Percentiles rank a stretch among this genome's conserved stretches.
Conservation (phyloP, 2,797 vertebrate species). For the Rhinichthys osculus region DNA sequence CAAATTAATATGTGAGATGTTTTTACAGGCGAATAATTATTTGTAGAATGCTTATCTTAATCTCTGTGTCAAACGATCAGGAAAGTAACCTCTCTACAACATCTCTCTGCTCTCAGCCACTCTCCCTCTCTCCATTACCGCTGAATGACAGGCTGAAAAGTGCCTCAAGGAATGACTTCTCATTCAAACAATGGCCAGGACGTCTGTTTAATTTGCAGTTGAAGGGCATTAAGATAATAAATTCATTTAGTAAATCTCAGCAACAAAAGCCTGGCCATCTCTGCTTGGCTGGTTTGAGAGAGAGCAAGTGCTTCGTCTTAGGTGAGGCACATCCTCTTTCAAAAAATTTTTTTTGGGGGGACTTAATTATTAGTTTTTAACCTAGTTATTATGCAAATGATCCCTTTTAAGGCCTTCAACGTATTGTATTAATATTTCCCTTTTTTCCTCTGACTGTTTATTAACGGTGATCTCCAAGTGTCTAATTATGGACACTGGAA, state of each 20-base stretch:
- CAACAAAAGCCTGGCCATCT: conserved; percentile 61
- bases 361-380: conserved; percentile 61
- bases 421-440: conserved; percentile 57
- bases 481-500: conserved; percentile 60
- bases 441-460: conserved; percentile 32
- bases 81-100: conserved; percentile 21
- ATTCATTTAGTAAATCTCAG: conserved; percentile 67
- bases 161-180: conserved; percentile 59
- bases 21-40: conserved; percentile 21
- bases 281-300: conserved; percentile 54
- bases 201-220: conserved; percentile 66
- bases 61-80: conserved; percentile 39
- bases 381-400: conserved; percentile 64
- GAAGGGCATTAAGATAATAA: conserved; percentile 69
- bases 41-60: conserved; percentile 30
- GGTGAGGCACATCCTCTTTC: conserved; percentile 37
- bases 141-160: conserved; percentile 56
- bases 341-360: background rate
- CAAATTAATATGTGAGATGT: background rate
- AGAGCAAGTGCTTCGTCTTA: conserved; percentile 42
- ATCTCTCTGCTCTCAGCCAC: conserved; percentile 14
- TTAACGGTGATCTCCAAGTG: conserved; percentile 46
- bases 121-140: conserved; percentile 46
- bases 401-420: conserved; percentile 41
- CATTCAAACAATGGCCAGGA: conserved; percentile 62